Base-by-base conservation (phyloP, 2,888 invertebrate species). In the Sericinus montela region DNA sequence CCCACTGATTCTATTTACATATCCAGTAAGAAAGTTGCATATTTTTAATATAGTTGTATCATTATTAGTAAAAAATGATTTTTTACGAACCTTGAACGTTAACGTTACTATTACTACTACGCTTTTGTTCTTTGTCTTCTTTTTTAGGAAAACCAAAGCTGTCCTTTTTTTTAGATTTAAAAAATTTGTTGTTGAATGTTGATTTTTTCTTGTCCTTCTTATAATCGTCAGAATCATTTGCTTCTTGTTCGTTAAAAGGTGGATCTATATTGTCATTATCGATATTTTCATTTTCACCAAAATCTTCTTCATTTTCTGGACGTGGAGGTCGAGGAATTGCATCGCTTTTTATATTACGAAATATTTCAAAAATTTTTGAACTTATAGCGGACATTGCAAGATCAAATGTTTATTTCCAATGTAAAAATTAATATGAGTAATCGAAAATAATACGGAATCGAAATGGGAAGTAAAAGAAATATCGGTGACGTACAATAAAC, bases 311-410 rank as follows among this genome's bases (percentile, higher is more conserved):
- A 30, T 54, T 57, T 15, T 56, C 57, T 28, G 70, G 62, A 34
- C 90, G 72, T 0, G 91, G 90, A 5, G 89, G 74, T 58, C 80
- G 80, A 0, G 90, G 90, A 32, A 83, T 75, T 7, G 91, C 90
- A 56, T 91, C 91, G 1, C 90, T 79, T 54, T 88, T 90, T 29
- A 91, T 56, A 49, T 84, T 79, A 35, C 80, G 75, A 54, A 90
- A 80, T 48, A 80, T 74, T 52, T 86, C 82, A 40, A 80, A 62
- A 44, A 86, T 58, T 63, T 75, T 83, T 48, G 64, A 65, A 52
- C 67, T 65, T 41, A 75, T 52, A 36, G 62, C 56, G 42, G 69
- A 60, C 75, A 72, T 74, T 51, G 29, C n/a, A 1, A 29, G 4
- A 32, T 4, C 5, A 19, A 19, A 19, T 19, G 19, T n/a, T n/a